phyloP scores from a whole-genome alignment of 92 coral and sea anemone genomes.

The Nematostella vectensis region DNA sequence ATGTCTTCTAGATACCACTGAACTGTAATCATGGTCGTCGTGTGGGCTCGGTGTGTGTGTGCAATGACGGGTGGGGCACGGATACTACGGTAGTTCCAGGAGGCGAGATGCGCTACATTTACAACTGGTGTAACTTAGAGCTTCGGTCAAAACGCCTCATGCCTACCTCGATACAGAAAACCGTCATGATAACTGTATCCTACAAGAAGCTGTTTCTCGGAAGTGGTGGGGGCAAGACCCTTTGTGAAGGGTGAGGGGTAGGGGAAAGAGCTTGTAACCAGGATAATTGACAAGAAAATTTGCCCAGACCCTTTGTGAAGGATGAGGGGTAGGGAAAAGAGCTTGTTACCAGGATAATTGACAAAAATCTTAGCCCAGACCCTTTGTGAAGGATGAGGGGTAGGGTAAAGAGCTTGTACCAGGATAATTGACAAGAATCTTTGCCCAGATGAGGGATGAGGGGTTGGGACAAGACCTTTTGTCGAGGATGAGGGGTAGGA shows the following conservation, averaged over 20 bases:
- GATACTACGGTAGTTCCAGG: conserved; percentile 75
- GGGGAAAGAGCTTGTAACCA: too few relatives aligned
- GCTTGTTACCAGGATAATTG: too few relatives aligned
- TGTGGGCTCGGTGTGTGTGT: conserved; percentile 86
- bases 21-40: conserved; percentile 87
- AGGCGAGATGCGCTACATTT: conserved; percentile 56
- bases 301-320: not conserved
- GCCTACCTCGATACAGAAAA: conserved; percentile 19
- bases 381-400: too few relatives aligned
- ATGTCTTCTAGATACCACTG: conserved; percentile 55
- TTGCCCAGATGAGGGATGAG: too few relatives aligned
- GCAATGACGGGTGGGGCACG: conserved; percentile 94
- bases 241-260: not conserved
- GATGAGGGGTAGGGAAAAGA: too few relatives aligned
- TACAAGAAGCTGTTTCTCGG: too few relatives aligned
- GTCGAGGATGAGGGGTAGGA: too few relatives aligned
- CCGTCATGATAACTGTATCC: conserved; percentile 65
- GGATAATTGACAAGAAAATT: too few relatives aligned
- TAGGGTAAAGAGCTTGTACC: too few relatives aligned
- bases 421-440: too few relatives aligned
- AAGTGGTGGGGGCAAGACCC: not conserved
- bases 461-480: too few relatives aligned
- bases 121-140: conserved; percentile 75
- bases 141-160: conserved; percentile 13
- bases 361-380: too few relatives aligned